These are phyloP conservation scores for Silurus asotus DNA, from an alignment of 2,113 vertebrate genomes.

Conservation along the genomic window DNA sequence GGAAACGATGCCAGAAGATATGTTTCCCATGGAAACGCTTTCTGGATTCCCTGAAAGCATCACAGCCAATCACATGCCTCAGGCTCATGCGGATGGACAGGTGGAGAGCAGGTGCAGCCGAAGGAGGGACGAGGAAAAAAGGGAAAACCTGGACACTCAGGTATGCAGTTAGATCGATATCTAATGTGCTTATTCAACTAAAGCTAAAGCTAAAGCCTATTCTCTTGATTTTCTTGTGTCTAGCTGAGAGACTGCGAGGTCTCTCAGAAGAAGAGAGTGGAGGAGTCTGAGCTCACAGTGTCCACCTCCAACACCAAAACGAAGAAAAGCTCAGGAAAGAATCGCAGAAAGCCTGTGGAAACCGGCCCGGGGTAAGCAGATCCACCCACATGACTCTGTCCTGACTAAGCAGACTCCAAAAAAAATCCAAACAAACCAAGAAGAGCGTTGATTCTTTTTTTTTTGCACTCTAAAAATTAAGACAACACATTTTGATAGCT, in stretches of 20 bases:
- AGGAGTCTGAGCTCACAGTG: conserved; percentile 71
- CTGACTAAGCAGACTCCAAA: not conserved
- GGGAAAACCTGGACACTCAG: conserved; percentile 62
- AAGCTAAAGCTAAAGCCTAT: not conserved
- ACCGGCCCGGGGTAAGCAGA: conserved; percentile 62
- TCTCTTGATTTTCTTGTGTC: not conserved
- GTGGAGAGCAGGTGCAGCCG: conserved; percentile 55
- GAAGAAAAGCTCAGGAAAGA: conserved; percentile 80
- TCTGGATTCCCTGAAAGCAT: conserved; percentile 76
- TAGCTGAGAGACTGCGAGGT: conserved; percentile 70
- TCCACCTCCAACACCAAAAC: conserved; percentile 78
- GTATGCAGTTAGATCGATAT: conserved; percentile 48
- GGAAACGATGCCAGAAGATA: conserved; percentile 75
- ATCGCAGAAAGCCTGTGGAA: conserved; percentile 80
- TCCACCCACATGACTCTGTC: too few relatives aligned
- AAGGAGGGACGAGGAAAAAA: conserved; percentile 64
- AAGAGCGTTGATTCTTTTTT: not conserved
- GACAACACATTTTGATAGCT: not conserved
- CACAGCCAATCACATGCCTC: conserved; percentile 59
- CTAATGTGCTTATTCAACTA: not conserved
- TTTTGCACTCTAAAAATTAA: not conserved
- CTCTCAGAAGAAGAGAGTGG: conserved; percentile 80
- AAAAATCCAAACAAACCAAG: not conserved
- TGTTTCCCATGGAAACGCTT: conserved; percentile 98
- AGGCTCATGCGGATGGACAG: conserved; percentile 50